These are phyloP conservation scores for Tragulus kanchil DNA, from an alignment of 2,113 vertebrate species.

Conservation along the genomic window DNA sequence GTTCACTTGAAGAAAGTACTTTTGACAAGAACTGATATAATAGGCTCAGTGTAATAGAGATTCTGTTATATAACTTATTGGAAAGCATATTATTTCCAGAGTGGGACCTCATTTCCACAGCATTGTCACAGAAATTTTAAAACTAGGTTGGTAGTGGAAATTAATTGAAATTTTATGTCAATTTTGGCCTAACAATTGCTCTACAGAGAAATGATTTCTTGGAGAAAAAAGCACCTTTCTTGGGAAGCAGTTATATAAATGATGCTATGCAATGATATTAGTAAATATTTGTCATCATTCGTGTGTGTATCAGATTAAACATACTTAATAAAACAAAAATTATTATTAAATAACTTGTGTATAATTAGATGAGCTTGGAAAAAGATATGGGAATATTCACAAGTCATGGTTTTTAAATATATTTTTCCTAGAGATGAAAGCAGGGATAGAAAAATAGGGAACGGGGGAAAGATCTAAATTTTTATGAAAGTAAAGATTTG, in stretches of 20 bases:
- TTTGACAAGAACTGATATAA: neutral
- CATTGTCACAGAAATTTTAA: neutral
- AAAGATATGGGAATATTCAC: neutral
- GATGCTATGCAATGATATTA: neutral
- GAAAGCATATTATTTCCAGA: neutral
- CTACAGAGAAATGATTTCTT: neutral
- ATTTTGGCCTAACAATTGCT: neutral
- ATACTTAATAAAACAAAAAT: neutral
- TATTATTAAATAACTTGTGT: neutral
- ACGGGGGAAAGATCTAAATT: neutral
- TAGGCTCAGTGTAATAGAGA: neutral
- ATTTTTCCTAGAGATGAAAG: neutral
- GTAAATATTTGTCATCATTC: neutral
- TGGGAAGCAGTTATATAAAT: neutral
- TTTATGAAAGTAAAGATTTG: neutral
- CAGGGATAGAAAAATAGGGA: neutral
- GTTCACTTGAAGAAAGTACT: neutral
- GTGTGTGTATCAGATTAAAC: neutral
- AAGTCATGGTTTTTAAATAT: neutral
- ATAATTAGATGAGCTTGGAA: neutral
- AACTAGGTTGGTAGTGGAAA: fast-evolving
- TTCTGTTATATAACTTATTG: neutral
- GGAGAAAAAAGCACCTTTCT: neutral
- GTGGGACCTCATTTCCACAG: neutral
- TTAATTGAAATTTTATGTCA: neutral